phyloP scores from a whole-genome alignment of 2,888 invertebrate species.

The Aelia acuminata region DNA sequence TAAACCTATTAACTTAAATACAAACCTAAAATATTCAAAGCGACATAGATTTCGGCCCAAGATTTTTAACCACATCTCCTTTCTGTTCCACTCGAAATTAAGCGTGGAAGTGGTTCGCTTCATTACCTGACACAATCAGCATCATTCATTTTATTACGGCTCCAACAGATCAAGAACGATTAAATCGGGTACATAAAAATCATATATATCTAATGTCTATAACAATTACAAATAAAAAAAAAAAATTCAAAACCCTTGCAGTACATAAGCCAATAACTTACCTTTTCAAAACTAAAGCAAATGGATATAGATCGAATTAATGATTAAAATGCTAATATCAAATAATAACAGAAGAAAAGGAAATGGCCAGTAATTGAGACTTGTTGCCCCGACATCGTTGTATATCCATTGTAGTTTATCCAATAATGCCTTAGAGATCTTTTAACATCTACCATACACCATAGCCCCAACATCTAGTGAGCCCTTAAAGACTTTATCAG shows the following conservation, averaged over 20 bases:
- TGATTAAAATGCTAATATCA: neutral
- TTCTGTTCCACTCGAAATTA: no score
- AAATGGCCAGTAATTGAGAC: slow-evolving; percentile 42
- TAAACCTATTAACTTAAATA: no score
- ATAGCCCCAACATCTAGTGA: slow-evolving; percentile 44
- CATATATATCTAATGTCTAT: neutral
- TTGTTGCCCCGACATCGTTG: slow-evolving; percentile 39
- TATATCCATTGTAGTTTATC: slow-evolving; percentile 34
- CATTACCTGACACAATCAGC: neutral
- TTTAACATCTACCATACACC: slow-evolving; percentile 47
- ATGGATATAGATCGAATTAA: neutral
- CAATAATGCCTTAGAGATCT: slow-evolving; percentile 23
- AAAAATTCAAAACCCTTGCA: slow-evolving; percentile 21
- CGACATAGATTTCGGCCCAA: no score
- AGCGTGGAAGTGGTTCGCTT: no score
- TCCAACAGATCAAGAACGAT: neutral
- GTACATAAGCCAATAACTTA: slow-evolving; percentile 16
- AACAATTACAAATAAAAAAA: neutral
- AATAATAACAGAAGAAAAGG: neutral
- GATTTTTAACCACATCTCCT: no score
- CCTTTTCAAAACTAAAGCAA: neutral
- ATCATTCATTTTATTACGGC: neutral
- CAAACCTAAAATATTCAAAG: no score
- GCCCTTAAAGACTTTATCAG: neutral
- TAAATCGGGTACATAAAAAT: neutral